phyloP scores from a whole-genome alignment of 2,113 vertebrate species.

The Thalassoma bifasciatum region DNA sequence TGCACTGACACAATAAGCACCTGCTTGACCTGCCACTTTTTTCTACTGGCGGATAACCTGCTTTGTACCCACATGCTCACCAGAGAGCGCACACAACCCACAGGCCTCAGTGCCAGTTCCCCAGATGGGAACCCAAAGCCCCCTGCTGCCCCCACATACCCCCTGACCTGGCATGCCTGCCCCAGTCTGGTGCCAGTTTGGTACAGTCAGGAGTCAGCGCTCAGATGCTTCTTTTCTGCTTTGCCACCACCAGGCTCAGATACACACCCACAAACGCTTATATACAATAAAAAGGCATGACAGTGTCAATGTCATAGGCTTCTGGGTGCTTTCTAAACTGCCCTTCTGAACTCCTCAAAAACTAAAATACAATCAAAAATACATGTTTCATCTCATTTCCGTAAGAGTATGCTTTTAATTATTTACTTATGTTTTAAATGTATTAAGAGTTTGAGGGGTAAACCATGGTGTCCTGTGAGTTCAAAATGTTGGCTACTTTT shows the following conservation, averaged over 20 bases:
- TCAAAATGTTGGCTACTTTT: not conserved
- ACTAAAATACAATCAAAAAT: constrained; percentile 29
- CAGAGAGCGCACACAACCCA: constrained; percentile 46
- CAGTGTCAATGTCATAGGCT: constrained; percentile 30
- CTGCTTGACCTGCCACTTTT: constrained; percentile 31
- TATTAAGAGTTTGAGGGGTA: too few relatives aligned
- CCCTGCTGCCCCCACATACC: constrained; percentile 45
- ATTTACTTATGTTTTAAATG: too few relatives aligned
- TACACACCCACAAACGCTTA: constrained; percentile 19
- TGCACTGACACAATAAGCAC: constrained; percentile 12
- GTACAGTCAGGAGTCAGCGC: constrained; percentile 63
- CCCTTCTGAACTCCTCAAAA: constrained; percentile 51
- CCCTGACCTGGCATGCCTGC: constrained; percentile 73
- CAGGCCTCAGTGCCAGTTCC: constrained; percentile 68
- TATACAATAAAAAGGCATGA: constrained; percentile 12
- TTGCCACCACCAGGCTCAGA: constrained; percentile 19
- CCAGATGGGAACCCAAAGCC: constrained; percentile 77
- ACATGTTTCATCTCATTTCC: constrained; percentile 6
- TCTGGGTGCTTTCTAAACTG: constrained; percentile 26
- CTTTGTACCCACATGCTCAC: constrained; percentile 65
- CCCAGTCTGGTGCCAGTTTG: constrained; percentile 69
- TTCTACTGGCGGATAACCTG: constrained; percentile 59
- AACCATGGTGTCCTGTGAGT: too few relatives aligned
- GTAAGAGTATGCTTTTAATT: not conserved
- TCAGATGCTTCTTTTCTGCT: constrained; percentile 70